These are phyloP conservation scores for Eulemur mongoz DNA, from an alignment of 2,797 vertebrate genomes.

Conservation along the genomic window DNA sequence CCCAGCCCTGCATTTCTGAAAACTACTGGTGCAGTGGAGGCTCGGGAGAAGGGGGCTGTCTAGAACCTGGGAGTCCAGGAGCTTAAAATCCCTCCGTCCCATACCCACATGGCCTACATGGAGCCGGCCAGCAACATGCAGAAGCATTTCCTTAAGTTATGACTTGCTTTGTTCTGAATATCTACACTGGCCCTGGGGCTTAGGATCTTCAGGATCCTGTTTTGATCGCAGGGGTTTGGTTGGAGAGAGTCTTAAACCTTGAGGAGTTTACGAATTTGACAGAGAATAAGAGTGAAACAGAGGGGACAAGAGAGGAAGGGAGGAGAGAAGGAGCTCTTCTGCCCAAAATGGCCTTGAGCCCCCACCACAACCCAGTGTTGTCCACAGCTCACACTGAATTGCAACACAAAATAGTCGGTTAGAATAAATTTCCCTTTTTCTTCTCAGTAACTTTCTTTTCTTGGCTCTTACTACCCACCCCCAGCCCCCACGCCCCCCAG, in stretches of 20 bases:
- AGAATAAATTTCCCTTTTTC: not conserved
- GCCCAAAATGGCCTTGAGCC: not conserved
- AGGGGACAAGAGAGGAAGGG: not conserved
- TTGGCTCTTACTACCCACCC: not conserved
- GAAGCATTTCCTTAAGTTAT: not conserved
- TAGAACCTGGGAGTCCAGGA: not conserved
- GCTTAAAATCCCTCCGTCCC: not conserved
- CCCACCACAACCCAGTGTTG: not conserved
- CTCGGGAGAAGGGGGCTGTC: not conserved
- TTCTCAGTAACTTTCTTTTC: conserved; percentile 4
- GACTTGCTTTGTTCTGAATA: not conserved
- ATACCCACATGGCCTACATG: not conserved
- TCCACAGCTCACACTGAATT: not conserved
- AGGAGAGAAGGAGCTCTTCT: not conserved
- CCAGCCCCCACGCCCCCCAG: not conserved
- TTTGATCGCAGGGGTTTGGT: not conserved
- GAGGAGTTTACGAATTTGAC: not conserved
- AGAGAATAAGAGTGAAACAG: not conserved
- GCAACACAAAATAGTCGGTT: not conserved
- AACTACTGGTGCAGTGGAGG: not conserved
- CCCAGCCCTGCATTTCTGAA: not conserved
- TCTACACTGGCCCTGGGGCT: not conserved
- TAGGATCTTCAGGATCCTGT: not conserved
- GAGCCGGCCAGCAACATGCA: not conserved
- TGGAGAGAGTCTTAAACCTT: not conserved